Base-by-base conservation (phyloP, 2,888 invertebrate species). In the Tinea pellionella region DNA sequence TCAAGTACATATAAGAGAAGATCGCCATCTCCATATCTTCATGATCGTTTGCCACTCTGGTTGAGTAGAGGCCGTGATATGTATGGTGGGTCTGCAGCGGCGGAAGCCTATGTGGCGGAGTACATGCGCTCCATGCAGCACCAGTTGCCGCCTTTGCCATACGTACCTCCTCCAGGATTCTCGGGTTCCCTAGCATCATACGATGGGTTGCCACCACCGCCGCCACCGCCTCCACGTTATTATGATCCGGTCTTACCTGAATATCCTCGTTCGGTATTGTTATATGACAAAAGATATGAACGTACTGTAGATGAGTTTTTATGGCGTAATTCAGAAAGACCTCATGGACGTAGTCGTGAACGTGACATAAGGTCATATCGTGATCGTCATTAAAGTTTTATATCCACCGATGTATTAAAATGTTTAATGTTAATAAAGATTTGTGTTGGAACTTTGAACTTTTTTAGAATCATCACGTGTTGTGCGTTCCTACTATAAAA, bases 51-150 rank as follows among this genome's bases (percentile, higher is more conserved):
- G 64, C 89, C 91, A 13, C 79, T 89, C 56, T 92, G 92, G 90
- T 92, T 92, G 71, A 89, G 90, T 7, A 82, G 89, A 63, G 77
- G 78, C 51, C 82, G 85, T 61, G 86, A 86, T 24, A 67, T 67
- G n/a, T 88, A 86, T 65, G 75, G 78, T 62, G 77, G 82, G 15
- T 77, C 90, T 29, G 89, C 91, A 60, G 91, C 92, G 15, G 94
- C 94, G n/a, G 94, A 95, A 72, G 94, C 94, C 0, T 95, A 94
- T 76, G 94, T 95, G 29, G 95, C 94, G 12, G 96, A 96, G 73
- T 96, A 96, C 71, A 95, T 96, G 93, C 89, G 95, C 32, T 93
- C 93, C 29, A 94, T 95, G 93, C 94, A 94, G 71, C 94, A 94
- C 68, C 94, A 94, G 71, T 77, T 95, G 68, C 94, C 96, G 57